phyloP scores from a whole-genome alignment of 2,888 invertebrate genomes.

The Aphodius granarius region DNA sequence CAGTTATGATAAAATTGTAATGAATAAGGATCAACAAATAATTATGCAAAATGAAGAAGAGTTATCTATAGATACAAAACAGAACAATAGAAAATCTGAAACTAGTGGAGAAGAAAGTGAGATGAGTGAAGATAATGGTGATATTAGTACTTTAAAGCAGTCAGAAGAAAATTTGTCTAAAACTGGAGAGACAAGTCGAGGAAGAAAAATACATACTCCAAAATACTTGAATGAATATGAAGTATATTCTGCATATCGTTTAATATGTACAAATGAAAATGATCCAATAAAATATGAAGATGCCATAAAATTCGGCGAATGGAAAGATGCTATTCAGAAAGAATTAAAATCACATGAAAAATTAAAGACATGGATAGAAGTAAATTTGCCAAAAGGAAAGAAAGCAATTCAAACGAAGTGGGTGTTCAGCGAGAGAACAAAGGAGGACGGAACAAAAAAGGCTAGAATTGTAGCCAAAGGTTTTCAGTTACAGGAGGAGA shows the following conservation, averaged over 20 bases:
- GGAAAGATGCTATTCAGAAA: background rate
- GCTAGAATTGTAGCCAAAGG: constrained; percentile 26
- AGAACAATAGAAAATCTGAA: too few species aligned
- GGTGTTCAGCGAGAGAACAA: too few species aligned
- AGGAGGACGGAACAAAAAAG: too few species aligned
- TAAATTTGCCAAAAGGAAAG: constrained; percentile 26
- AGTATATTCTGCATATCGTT: background rate
- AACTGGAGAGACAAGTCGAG: background rate
- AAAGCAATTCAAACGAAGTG: constrained; percentile 32
- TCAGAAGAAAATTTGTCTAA: background rate
- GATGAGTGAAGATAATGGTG: background rate
- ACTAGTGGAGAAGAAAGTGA: background rate
- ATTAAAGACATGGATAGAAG: constrained; percentile 28
- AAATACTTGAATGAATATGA: background rate
- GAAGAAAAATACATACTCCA: background rate
- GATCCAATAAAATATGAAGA: background rate
- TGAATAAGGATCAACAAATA: constrained; percentile 15
- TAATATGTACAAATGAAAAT: background rate
- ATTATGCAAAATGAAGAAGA: background rate
- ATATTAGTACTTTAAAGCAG: too few species aligned
- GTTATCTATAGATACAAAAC: background rate
- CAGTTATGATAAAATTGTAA: constrained; percentile 22
- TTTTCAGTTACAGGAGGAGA: constrained; percentile 14
- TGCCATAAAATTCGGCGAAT: background rate
- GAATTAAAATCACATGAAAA: too few species aligned